phyloP scores from a whole-genome alignment of 2,888 invertebrate species.

The Rugalucina vietnamica region DNA sequence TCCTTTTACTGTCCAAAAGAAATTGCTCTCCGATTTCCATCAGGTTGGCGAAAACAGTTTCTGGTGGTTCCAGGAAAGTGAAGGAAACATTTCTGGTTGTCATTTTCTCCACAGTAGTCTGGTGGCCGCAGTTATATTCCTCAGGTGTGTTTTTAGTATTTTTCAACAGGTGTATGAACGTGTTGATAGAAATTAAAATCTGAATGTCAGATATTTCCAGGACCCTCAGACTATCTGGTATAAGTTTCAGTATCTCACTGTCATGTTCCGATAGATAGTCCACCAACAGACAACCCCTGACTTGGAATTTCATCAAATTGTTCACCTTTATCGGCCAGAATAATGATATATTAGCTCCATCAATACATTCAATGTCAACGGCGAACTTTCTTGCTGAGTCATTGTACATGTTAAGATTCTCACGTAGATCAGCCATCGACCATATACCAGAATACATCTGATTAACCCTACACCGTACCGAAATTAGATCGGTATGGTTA shows the following conservation, averaged over 20 bases:
- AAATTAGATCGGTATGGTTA: neutral
- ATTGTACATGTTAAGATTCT: slow-evolving; percentile 18
- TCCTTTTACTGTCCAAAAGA: slow-evolving; percentile 41
- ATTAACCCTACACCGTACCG: slow-evolving; percentile 38
- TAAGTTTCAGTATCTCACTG: slow-evolving; percentile 18
- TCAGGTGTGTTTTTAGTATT: slow-evolving; percentile 43
- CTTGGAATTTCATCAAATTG: slow-evolving; percentile 50
- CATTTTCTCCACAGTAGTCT: slow-evolving; percentile 49
- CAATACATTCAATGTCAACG: slow-evolving; percentile 52
- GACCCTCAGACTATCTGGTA: slow-evolving; percentile 57
- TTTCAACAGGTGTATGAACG: slow-evolving; percentile 25
- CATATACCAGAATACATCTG: slow-evolving; percentile 29
- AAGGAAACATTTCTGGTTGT: slow-evolving; percentile 53
- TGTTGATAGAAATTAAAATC: slow-evolving; percentile 31
- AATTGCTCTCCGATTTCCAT: slow-evolving; percentile 46
- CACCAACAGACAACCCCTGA: slow-evolving; percentile 49
- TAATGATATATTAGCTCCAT: slow-evolving; percentile 52
- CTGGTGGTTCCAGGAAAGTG: slow-evolving; percentile 30
- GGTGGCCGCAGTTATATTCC: slow-evolving; percentile 64
- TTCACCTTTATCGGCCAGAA: slow-evolving; percentile 64
- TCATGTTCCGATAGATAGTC: slow-evolving; percentile 57
- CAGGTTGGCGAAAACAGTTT: slow-evolving; percentile 13
- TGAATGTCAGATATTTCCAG: slow-evolving; percentile 44
- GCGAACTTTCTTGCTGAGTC: slow-evolving; percentile 27
- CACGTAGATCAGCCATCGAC: slow-evolving; percentile 38